Conservation (phyloP, 2,113 vertebrate genomes). For the Ondatra zibethicus region DNA sequence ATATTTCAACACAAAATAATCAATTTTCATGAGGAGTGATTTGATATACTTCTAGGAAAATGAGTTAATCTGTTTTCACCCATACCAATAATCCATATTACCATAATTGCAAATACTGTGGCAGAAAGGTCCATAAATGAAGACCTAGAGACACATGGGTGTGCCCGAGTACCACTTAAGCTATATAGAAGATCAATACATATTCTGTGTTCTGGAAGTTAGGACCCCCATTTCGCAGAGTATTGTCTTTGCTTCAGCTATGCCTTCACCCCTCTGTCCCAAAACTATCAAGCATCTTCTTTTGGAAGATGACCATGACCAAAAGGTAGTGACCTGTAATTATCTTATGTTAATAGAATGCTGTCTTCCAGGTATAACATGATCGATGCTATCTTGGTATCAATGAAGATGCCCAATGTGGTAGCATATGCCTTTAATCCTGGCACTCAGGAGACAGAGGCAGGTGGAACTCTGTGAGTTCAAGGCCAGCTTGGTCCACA, state of each 20-base stretch:
- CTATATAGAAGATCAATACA: neutral
- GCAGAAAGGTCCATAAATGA: neutral
- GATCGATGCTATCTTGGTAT: neutral
- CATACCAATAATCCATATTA: neutral
- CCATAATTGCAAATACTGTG: neutral
- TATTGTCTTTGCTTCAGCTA: neutral
- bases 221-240: neutral
- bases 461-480: neutral
- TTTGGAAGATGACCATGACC: neutral
- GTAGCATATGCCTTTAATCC: neutral
- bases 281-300: neutral
- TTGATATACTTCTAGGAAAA: neutral
- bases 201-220: neutral
- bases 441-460: neutral
- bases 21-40: too few relatives aligned
- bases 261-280: neutral
- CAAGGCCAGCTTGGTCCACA: neutral
- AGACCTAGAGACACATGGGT: neutral
- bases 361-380: neutral
- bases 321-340: neutral
- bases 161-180: neutral
- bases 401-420: too few relatives aligned
- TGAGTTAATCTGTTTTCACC: neutral
- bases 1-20: conserved; percentile 1
- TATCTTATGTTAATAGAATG: neutral